Evolutionary conservation across 2,888 invertebrate species (phyloP).

Genomic region (Leptodirus hochenwartii): DNA sequence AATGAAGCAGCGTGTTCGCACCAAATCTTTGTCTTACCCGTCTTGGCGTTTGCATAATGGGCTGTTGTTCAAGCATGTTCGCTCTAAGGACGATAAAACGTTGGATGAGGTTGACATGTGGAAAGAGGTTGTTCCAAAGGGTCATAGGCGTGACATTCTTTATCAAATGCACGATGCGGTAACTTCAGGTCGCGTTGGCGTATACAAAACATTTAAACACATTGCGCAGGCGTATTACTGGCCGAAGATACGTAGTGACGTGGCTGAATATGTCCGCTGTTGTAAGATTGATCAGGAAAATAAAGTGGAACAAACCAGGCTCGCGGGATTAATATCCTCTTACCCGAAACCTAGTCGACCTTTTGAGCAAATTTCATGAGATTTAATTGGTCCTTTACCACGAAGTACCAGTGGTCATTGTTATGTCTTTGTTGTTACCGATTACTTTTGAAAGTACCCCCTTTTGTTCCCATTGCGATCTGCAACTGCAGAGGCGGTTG

Average conservation of each 20-base stretch:
- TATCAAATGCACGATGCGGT: too few relatives aligned
- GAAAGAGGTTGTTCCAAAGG: too few relatives aligned
- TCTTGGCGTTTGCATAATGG: too few relatives aligned
- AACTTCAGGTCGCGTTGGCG: background rate
- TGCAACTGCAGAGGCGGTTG: slow-evolving; percentile 4
- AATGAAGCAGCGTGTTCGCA: too few relatives aligned
- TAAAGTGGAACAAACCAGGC: background rate
- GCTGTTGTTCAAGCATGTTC: too few relatives aligned
- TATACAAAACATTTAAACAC: background rate
- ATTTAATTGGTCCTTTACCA: slow-evolving; percentile 4
- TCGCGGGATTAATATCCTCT: background rate
- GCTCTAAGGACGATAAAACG: too few relatives aligned
- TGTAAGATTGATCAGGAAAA: background rate
- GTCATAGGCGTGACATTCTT: too few relatives aligned
- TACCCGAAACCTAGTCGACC: slow-evolving; percentile 1
- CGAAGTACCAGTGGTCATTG: slow-evolving; percentile 1
- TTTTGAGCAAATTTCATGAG: slow-evolving; percentile 4
- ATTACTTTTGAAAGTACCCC: slow-evolving; percentile 7
- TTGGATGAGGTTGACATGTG: too few relatives aligned
- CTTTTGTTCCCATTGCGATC: slow-evolving; percentile 4
- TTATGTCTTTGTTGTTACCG: slow-evolving; percentile 5
- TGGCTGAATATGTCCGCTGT: background rate
- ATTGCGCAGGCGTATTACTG: background rate
- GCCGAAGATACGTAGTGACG: background rate
- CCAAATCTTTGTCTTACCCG: too few relatives aligned